phyloP scores from a whole-genome alignment of 2,797 vertebrate species.

The Harpagifer antarcticus region DNA sequence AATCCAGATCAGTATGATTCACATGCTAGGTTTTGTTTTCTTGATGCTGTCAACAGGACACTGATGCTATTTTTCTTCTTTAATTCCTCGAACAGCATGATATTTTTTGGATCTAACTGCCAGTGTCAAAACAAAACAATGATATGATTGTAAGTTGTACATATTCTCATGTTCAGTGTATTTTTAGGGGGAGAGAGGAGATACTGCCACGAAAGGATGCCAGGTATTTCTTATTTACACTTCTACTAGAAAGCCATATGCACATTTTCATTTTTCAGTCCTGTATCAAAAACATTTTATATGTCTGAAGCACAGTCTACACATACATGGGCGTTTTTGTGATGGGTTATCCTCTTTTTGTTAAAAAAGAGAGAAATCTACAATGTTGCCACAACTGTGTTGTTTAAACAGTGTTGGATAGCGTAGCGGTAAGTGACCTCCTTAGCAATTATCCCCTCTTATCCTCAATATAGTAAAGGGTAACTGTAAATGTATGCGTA shows the following conservation, averaged over 20 bases:
- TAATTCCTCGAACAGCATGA: constrained; percentile 2
- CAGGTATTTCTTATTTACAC: constrained; percentile 68
- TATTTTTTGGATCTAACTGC: background rate
- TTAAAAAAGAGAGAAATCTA: no score
- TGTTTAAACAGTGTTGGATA: no score
- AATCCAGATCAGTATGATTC: constrained; percentile 3
- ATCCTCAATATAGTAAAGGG: no score
- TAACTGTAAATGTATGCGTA: no score
- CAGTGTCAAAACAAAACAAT: background rate
- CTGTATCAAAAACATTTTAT: background rate
- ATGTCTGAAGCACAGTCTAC: no score
- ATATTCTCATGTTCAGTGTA: constrained; percentile 25
- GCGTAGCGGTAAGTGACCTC: background rate
- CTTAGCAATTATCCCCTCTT: no score
- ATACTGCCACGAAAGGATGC: constrained; percentile 71
- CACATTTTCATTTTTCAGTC: background rate
- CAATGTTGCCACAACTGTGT: no score
- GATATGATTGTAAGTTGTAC: background rate
- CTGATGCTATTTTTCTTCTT: background rate
- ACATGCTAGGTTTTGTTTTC: constrained; percentile 9
- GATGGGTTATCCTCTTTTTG: no score
- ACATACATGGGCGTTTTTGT: no score
- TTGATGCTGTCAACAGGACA: background rate
- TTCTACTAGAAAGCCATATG: background rate
- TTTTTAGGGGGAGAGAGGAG: constrained; percentile 81